Evolutionary conservation across 2,888 invertebrate genomes (phyloP).

Genomic region (Itoplectis maculator): DNA sequence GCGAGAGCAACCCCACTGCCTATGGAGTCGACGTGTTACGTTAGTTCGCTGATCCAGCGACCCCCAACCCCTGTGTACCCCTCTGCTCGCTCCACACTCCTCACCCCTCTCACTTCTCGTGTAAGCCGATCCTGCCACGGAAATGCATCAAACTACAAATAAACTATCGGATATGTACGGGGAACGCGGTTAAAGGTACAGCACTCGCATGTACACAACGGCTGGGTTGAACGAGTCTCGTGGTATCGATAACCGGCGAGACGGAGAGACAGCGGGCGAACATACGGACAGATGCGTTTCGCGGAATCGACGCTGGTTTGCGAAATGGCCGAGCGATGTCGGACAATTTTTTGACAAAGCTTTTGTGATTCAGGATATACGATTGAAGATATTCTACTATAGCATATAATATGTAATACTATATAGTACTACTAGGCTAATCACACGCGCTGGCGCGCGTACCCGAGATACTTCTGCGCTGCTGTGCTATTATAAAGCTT

Average conservation of each 20-base stretch:
- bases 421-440: no score
- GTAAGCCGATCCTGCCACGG: constrained; percentile 62
- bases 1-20: background rate
- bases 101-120: constrained; percentile 15
- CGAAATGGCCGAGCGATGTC: background rate
- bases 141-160: constrained; percentile 63
- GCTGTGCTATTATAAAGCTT: no score
- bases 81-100: no score
- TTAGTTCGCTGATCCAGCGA: constrained; percentile 50
- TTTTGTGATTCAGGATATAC: no score
- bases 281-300: constrained; percentile 19
- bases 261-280: constrained; percentile 17
- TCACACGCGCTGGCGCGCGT: no score
- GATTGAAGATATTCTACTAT: no score
- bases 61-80: no score
- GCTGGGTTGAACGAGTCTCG: constrained; percentile 3
- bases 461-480: no score
- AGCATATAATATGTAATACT: no score
- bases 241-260: constrained; percentile 53
- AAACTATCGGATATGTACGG: constrained; percentile 54
- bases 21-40: constrained; percentile 51
- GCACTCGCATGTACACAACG: constrained; percentile 17
- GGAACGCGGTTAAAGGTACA: constrained; percentile 38
- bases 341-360: no score
- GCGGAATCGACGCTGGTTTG: background rate